These are phyloP conservation scores for Brachionus asplanchnoidis DNA, from an alignment of 1,140 invertebrate species.

Conservation along the genomic window DNA sequence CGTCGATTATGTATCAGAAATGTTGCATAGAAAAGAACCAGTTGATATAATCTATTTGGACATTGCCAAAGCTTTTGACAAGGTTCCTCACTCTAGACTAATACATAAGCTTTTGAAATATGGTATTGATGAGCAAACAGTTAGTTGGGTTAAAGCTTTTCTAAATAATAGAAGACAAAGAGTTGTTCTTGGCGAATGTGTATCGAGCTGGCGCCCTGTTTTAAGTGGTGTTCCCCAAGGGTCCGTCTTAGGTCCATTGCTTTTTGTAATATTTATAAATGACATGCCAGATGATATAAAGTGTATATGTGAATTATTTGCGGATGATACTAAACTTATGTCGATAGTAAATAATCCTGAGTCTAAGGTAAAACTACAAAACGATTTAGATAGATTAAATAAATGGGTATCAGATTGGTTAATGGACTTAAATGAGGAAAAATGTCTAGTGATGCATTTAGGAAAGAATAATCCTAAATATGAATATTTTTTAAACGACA, in stretches of 20 bases:
- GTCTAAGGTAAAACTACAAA: not conserved
- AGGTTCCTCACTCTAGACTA: not conserved
- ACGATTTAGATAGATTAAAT: too few species aligned
- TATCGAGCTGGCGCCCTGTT: not conserved
- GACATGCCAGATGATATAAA: not conserved
- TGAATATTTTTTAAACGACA: too few species aligned
- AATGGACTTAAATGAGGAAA: not conserved
- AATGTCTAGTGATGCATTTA: not conserved
- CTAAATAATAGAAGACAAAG: not conserved
- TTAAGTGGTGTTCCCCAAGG: not conserved
- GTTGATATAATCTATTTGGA: not conserved
- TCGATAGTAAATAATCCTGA: not conserved
- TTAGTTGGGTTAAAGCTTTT: not conserved
- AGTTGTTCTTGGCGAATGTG: not conserved
- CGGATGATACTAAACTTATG: not conserved
- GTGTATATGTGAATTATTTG: not conserved
- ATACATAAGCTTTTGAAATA: not conserved
- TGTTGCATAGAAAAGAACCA: not conserved
- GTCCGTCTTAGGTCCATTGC: not conserved
- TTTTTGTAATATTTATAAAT: not conserved
- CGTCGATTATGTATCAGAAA: too few species aligned
- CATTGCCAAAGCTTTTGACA: not conserved
- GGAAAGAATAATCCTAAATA: not conserved
- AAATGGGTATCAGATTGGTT: not conserved
- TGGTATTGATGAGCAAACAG: not conserved